phyloP scores from a whole-genome alignment of 1,140 invertebrate species.

The Drosophila prosaltans region DNA sequence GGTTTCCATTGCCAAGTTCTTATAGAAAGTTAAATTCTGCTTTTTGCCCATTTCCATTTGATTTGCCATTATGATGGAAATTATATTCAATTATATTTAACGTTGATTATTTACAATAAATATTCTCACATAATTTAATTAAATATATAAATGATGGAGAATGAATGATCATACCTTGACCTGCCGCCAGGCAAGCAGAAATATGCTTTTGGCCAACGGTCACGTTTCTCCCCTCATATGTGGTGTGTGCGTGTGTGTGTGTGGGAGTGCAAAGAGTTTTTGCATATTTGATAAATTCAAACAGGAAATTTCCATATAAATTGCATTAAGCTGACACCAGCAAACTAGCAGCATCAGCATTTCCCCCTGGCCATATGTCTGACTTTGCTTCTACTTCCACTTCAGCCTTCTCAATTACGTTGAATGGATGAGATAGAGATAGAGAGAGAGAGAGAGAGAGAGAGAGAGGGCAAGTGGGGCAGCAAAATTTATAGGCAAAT shows the following conservation, averaged over 20 bases:
- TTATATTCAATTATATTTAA: background rate
- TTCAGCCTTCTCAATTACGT: background rate
- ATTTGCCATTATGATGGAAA: background rate
- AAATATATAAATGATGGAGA: background rate
- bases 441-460: background rate
- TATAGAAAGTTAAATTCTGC: background rate
- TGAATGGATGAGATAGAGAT: background rate
- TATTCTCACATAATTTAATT: conserved; percentile 9
- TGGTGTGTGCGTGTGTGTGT: background rate
- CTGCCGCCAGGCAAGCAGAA: background rate
- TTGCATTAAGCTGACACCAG: conserved; percentile 62
- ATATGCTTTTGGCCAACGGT: background rate
- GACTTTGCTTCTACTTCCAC: background rate
- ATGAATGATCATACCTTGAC: background rate
- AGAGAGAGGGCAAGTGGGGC: background rate
- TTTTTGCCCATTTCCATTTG: background rate
- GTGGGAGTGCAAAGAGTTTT: conserved; percentile 22
- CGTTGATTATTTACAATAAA: background rate
- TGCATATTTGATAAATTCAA: conserved; percentile 59
- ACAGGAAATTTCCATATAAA: conserved; percentile 68
- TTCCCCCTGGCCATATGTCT: conserved; percentile 3
- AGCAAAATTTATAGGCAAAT: conserved; percentile 47
- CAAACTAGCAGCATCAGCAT: conserved; percentile 14
- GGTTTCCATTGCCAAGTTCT: conserved; percentile 1
- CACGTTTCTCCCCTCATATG: background rate